Percentiles rank a stretch among this genome's conserved stretches.
phyloP scores from a whole-genome alignment of 1,140 invertebrate genomes.

The Drosophila malerkotliana region DNA sequence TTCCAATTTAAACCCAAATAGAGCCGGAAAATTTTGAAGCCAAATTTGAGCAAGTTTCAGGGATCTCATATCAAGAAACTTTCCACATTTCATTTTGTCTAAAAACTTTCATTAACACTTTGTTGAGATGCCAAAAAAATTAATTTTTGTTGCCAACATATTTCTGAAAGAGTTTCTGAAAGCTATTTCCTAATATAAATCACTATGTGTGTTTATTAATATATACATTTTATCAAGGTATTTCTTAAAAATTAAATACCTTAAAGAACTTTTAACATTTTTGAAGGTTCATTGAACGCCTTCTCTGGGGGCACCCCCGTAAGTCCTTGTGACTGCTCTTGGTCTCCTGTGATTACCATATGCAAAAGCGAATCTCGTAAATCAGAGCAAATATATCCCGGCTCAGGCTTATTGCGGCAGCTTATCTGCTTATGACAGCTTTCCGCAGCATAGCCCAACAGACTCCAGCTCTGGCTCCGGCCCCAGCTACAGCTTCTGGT shows the following conservation, averaged over 20 bases:
- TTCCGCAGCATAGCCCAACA: slow-evolving; percentile 60
- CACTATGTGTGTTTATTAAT: too few relatives aligned
- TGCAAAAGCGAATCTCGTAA: slow-evolving; percentile 82
- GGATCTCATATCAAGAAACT: not conserved
- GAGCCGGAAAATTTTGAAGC: not conserved
- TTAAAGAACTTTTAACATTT: not conserved
- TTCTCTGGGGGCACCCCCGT: not conserved
- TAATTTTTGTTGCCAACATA: too few relatives aligned
- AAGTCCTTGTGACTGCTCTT: slow-evolving; percentile 10
- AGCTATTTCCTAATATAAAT: too few relatives aligned
- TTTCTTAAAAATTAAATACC: too few relatives aligned
- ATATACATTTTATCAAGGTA: too few relatives aligned
- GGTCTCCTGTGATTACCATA: slow-evolving; percentile 75
- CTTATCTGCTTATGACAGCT: slow-evolving; percentile 84
- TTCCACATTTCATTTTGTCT: not conserved
- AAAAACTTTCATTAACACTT: not conserved
- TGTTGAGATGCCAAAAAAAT: too few relatives aligned
- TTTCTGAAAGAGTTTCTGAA: too few relatives aligned
- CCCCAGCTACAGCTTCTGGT: slow-evolving; percentile 6
- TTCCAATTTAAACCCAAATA: slow-evolving; percentile 5
- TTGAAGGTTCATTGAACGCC: slow-evolving; percentile 69
- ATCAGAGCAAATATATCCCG: slow-evolving; percentile 83
- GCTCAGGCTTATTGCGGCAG: slow-evolving; percentile 81
- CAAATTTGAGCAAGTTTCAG: not conserved
- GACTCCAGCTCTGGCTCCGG: slow-evolving; percentile 2